Percentiles rank a stretch among this genome's conserved stretches.
phyloP scores from a whole-genome alignment of 2,888 invertebrate genomes.

The Agrilus biguttatus region DNA sequence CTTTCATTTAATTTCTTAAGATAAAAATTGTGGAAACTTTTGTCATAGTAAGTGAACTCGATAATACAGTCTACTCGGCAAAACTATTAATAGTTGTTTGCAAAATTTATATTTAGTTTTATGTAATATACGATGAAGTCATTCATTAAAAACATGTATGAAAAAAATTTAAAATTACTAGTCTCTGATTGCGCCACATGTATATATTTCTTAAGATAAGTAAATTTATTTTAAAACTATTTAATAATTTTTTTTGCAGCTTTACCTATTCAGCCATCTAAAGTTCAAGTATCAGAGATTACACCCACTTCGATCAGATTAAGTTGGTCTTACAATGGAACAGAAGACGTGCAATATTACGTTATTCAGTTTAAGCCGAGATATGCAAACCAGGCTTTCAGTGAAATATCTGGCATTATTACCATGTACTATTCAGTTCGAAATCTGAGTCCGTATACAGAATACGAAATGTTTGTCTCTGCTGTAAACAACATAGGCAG shows the following conservation, averaged over 20 bases:
- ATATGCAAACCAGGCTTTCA: slow-evolving; percentile 81
- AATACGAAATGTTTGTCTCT: slow-evolving; percentile 91
- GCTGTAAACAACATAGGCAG: slow-evolving; percentile 91
- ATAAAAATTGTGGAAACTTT: too few relatives aligned
- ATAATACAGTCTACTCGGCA: too few relatives aligned
- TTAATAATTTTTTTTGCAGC: slow-evolving; percentile 39
- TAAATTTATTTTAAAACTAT: slow-evolving; percentile 1
- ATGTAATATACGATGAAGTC: too few relatives aligned
- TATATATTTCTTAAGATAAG: too few relatives aligned
- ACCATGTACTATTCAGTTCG: slow-evolving; percentile 86
- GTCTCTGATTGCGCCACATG: too few relatives aligned
- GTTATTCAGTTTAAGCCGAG: slow-evolving; percentile 95
- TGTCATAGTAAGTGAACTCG: too few relatives aligned
- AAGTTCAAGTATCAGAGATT: slow-evolving; percentile 82
- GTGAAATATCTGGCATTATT: slow-evolving; percentile 85
- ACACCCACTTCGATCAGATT: slow-evolving; percentile 86
- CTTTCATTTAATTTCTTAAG: too few relatives aligned
- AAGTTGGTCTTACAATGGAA: slow-evolving; percentile 82
- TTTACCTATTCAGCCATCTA: slow-evolving; percentile 78
- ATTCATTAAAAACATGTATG: too few relatives aligned
- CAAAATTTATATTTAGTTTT: too few relatives aligned
- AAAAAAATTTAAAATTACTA: too few relatives aligned
- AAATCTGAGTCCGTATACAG: slow-evolving; percentile 82
- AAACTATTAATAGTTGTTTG: too few relatives aligned
- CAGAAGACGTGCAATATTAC: slow-evolving; percentile 84